Evolutionary conservation across 2,113 vertebrate species (phyloP), one percentile per base, ranked within the genome.

Genomic region (Gulo gulo): DNA sequence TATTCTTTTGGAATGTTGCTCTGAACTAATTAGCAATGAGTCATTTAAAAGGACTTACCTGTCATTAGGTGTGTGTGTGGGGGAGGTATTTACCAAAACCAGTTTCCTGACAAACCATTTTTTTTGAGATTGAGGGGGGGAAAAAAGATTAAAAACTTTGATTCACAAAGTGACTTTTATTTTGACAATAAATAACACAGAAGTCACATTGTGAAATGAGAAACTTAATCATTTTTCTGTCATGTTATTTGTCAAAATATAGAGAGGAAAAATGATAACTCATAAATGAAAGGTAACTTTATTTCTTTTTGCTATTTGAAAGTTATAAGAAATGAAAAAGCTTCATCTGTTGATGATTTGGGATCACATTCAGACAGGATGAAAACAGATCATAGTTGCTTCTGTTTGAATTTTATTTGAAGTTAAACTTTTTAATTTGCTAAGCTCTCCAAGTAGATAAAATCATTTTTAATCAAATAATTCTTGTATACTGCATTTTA

Each of bases 171-270:
- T 98, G 98, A 98, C 98, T 99, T 98, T 96, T 98, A 98, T 98
- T 98, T 98, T 98, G 97, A 98, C 97, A 98, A 98, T 98, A 99
- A 98, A 98, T 98, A 99, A 98, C 98, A 98, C 97, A 98, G 97
- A 98, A 98, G 98, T 98, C 98, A 98, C 97, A 98, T 98, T 98
- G 98, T 97, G 95, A 98, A 98, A 98, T 98, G 97, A 98, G 98
- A 98, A 98, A 98, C 98, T 98, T 98, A 98, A 98, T 98, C 97
- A 98, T 98, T 98, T 98, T 97, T 92, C 78, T 83, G 97, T 97
- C 97, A 98, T 94, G 92, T 97, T 98, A 98, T 97, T 98, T 98
- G 96, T 99, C 98, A 98, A 96, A 98, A 98, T 97, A 98, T 61
- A 96, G 97, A 98, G 96, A 98, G 86, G 88, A 96, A 98, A 98